phyloP scores from a whole-genome alignment of 2,797 vertebrate genomes.

The Pseudotriccus pelzelni region DNA sequence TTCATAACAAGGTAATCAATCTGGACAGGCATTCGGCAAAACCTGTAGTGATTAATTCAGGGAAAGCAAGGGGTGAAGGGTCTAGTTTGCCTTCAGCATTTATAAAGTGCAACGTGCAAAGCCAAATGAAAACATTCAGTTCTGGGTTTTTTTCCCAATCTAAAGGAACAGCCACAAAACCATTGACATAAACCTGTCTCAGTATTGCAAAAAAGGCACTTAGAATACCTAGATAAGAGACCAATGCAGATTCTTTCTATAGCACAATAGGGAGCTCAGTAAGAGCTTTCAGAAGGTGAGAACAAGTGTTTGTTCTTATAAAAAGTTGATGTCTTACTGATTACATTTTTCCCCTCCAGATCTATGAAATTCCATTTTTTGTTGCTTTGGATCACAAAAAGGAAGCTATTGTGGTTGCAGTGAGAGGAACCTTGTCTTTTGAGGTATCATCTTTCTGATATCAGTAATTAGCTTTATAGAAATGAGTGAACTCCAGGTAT shows the following conservation, averaged over 20 bases:
- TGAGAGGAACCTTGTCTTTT: slow-evolving; percentile 95
- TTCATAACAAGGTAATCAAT: slow-evolving; percentile 90
- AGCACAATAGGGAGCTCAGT: background rate
- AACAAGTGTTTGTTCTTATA: background rate
- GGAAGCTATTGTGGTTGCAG: slow-evolving; percentile 90
- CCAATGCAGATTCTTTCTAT: background rate
- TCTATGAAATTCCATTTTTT: slow-evolving; percentile 95
- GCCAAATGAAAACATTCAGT: background rate
- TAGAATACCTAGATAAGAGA: background rate
- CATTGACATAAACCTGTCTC: background rate
- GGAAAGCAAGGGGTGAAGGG: background rate
- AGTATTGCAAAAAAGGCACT: background rate
- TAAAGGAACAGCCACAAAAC: background rate
- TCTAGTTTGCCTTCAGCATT: background rate
- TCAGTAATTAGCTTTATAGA: background rate
- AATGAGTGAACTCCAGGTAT: background rate
- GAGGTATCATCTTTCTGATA: slow-evolving; percentile 74
- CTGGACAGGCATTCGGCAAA: background rate
- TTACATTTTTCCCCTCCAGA: slow-evolving; percentile 72
- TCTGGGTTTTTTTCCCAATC: background rate
- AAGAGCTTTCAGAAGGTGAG: background rate
- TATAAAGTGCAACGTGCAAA: background rate
- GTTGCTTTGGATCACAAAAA: slow-evolving; percentile 95
- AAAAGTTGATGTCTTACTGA: background rate
- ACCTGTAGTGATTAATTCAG: background rate